Base-by-base conservation (phyloP, 2,113 vertebrate genomes). In the Tychaedon coryphoeus region DNA sequence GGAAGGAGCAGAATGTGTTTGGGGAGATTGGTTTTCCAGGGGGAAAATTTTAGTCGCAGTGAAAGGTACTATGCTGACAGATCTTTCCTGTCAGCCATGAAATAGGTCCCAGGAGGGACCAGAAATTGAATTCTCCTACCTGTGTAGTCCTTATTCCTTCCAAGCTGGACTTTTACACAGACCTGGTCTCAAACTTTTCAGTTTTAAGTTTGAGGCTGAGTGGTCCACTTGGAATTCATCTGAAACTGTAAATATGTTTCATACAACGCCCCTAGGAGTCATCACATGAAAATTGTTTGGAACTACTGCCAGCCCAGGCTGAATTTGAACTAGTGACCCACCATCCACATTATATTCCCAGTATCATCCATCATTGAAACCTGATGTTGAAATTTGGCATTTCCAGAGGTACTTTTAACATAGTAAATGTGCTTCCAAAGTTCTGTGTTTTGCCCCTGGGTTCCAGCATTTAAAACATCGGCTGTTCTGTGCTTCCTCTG, bases 1-100 rank as follows among this genome's bases (percentile, higher is more conserved):
- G 56, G 23, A 4, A 3, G 28, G 33, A 62, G 19, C 1, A 2
- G 20, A 28, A 16, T 1, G 0, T n/a, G 9, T 83, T 66, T 80
- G 72, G 4, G 8, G 33, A 85, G 9, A 26, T 90, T 72, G 67
- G 53, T 7, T 75, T 85, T 92, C 72, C 0, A 0, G 15, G 9
- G 24, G 6, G 29, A 4, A 13, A 36, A 17, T 85, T 88, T 88
- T 38, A 45, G 34, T 73, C 40, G 15, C 50, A 70, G 10, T 74
- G 50, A 38, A 87, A 57, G 25, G 24, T 71, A 12, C 29, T 70
- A 5, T 71, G n/a, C 24, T 87, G 53, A 74, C 53, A 73, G 28
- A 61, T 80, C 36, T 69, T 71, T 57, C 28, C 3, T 5, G 18
- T 75, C 72, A 78, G 20, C 14, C n/a, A 18, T 74, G 34, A 75